Conservation (phyloP, 2,797 vertebrate species). For the Lutra lutra region DNA sequence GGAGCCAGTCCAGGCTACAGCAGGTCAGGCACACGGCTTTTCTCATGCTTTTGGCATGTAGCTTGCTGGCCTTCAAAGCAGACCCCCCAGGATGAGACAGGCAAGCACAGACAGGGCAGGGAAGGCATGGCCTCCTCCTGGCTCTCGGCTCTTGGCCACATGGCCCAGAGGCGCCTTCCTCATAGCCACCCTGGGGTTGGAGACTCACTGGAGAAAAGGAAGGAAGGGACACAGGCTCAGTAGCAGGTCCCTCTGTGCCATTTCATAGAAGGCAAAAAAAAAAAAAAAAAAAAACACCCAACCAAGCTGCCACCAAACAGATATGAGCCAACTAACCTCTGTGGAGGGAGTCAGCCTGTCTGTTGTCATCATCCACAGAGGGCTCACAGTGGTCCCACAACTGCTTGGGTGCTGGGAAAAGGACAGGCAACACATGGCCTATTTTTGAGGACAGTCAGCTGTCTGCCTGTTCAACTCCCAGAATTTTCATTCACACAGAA, state of each 20-base stretch:
- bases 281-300: background rate
- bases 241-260: background rate
- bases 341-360: background rate
- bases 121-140: rapidly evolving
- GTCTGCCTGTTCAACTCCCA: rapidly evolving
- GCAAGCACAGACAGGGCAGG: background rate
- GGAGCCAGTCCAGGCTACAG: background rate
- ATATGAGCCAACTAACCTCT: background rate
- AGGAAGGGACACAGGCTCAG: background rate
- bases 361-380: background rate
- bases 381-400: background rate
- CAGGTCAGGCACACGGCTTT: background rate
- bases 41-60: background rate
- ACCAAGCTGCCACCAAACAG: background rate
- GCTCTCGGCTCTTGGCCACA: background rate
- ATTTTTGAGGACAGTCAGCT: background rate
- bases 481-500: background rate
- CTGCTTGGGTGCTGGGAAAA: background rate
- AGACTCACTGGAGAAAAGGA: background rate
- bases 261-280: background rate
- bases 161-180: background rate
- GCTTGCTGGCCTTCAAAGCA: background rate
- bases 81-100: background rate
- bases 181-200: background rate
- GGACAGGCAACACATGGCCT: rapidly evolving